phyloP scores from a whole-genome alignment of 2,888 invertebrate genomes.

The Mesochorus sp. region DNA sequence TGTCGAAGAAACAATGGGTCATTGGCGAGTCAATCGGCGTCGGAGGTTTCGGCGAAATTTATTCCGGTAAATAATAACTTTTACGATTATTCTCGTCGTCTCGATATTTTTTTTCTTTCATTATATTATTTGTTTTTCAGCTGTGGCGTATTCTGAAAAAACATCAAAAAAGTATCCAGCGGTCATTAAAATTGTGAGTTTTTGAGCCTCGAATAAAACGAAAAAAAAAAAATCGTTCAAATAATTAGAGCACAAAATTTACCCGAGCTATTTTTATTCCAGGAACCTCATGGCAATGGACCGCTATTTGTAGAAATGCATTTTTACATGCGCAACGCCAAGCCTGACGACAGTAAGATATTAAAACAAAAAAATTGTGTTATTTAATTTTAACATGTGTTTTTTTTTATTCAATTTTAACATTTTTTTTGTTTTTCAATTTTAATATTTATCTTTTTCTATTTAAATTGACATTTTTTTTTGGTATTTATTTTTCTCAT shows the following conservation, averaged over 20 bases:
- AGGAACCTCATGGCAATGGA: slow-evolving; percentile 96
- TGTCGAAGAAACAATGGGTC: slow-evolving; percentile 91
- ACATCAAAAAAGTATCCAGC: slow-evolving; percentile 85
- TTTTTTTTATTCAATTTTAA: too few relatives aligned
- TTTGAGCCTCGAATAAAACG: neutral
- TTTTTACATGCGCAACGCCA: slow-evolving; percentile 92
- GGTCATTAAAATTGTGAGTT: slow-evolving; percentile 91
- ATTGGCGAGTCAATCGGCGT: slow-evolving; percentile 93
- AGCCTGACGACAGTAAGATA: slow-evolving; percentile 87
- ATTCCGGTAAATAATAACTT: slow-evolving; percentile 86
- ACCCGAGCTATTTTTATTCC: slow-evolving; percentile 65
- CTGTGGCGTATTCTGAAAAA: slow-evolving; percentile 82
- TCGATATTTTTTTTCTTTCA: neutral
- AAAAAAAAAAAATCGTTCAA: neutral
- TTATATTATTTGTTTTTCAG: slow-evolving; percentile 69
- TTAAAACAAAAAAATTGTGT: neutral
- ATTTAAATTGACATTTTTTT: too few relatives aligned
- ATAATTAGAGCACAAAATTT: neutral
- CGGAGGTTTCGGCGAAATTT: slow-evolving; percentile 97
- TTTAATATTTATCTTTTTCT: too few relatives aligned
- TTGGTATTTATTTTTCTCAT: too few relatives aligned
- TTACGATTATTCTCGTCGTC: neutral
- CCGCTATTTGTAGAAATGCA: slow-evolving; percentile 97
- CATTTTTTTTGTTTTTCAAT: too few relatives aligned
- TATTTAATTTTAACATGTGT: too few relatives aligned